Evolutionary conservation across 2,797 vertebrate species (phyloP), one percentile per base, ranked within the genome.

Genomic region (Kryptopterus vitreolus): DNA sequence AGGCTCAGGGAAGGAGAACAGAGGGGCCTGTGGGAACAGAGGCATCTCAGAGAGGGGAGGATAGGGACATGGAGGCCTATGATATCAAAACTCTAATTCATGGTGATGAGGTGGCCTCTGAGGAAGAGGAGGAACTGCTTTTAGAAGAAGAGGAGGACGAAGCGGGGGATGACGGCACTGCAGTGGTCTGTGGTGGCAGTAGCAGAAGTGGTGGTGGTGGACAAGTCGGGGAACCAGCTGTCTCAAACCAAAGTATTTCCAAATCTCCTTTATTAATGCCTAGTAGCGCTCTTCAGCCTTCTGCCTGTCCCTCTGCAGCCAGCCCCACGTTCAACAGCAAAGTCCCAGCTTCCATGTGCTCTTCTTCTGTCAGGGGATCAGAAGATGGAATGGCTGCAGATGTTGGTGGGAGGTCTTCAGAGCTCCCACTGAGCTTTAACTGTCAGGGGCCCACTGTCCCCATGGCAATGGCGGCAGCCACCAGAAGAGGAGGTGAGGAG

Each of bases 231-330:
- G 96, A 96, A 95, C 93, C 94, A 94, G 95, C 96, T 97, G 95
- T 98, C 95, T 98, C 96, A 98, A 99, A 99, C 98, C 98, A 99
- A 99, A 99, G 98, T 96, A 97, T 98, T 97, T 98, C 97, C 96
- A 97, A 97, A 97, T 97, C 97, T 98, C 96, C 97, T 96, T 98
- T 99, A 94, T 93, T 93, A 96, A 98, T 98, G 96, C 97, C 97
- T 98, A 96, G 94, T 98, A 96, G 95, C 90, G 92, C 95, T 95
- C 95, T 97, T 93, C 96, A 97, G 95, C 95, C 95, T 90, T 91
- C 96, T 96, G 95, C 94, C 10, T 94, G 95, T 95, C 91, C 95
- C 86, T 90, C 93, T 90, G 92, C 90, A 85, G 92, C 90, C 88
- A 93, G 89, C 93, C 93, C 95, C 85, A 93, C 93, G 91, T 90